Evolutionary conservation across 2,113 vertebrate genomes (phyloP).

Genomic region (Leiothrix lutea): DNA sequence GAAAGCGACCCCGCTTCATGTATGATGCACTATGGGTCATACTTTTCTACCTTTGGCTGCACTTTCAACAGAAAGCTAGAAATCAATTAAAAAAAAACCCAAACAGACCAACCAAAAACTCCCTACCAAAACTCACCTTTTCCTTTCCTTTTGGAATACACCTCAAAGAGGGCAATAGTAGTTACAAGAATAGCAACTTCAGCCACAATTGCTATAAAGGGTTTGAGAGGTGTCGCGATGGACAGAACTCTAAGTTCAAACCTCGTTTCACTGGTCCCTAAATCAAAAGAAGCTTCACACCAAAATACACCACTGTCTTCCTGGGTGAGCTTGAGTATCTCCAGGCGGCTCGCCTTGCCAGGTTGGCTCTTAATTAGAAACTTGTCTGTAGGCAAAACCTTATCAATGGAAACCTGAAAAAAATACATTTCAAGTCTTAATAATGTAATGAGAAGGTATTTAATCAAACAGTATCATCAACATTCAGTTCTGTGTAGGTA

Average conservation of each 20-base stretch:
- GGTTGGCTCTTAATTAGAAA: neutral
- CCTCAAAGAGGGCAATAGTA: conserved; percentile 80
- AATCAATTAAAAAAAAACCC: neutral
- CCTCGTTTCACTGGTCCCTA: conserved; percentile 42
- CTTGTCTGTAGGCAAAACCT: neutral
- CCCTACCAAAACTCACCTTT: conserved; percentile 33
- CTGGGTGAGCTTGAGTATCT: conserved; percentile 71
- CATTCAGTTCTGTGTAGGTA: neutral
- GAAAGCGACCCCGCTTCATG: neutral
- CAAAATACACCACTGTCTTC: conserved; percentile 76
- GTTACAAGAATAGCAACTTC: conserved; percentile 82
- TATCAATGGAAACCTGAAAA: conserved; percentile 58
- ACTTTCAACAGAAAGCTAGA: neutral
- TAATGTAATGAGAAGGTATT: neutral
- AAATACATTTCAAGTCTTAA: neutral
- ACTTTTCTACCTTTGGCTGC: neutral
- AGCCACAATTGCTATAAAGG: conserved; percentile 78
- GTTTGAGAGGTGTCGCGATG: conserved; percentile 84
- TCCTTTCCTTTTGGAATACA: conserved; percentile 57
- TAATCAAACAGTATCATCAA: neutral
- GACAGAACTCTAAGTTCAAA: conserved; percentile 79
- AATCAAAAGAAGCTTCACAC: conserved; percentile 78
- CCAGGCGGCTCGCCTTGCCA: conserved; percentile 49
- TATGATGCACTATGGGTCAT: neutral
- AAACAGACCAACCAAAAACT: rapidly evolving